Evolutionary conservation across 2,797 vertebrate species (phyloP).

Genomic region (Zenarchopterus dispar): DNA sequence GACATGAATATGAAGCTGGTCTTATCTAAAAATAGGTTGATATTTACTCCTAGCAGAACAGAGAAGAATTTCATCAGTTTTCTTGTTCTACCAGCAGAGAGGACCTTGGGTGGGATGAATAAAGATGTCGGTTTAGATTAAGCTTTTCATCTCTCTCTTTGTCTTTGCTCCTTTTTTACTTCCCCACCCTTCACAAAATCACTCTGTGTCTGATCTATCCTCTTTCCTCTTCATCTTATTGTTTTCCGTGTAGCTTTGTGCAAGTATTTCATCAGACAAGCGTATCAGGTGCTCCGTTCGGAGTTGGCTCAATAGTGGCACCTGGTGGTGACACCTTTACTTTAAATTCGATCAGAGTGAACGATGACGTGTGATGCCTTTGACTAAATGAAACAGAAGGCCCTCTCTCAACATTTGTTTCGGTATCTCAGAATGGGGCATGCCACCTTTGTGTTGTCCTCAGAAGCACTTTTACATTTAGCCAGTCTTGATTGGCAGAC

Average conservation of each 20-base stretch:
- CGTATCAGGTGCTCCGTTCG: conserved; percentile 52
- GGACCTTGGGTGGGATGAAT: conserved; percentile 22
- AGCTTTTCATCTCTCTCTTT: conserved; percentile 45
- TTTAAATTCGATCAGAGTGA: conserved; percentile 11
- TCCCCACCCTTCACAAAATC: conserved; percentile 14
- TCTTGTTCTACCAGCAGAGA: conserved; percentile 23
- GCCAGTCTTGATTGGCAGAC: too few relatives aligned
- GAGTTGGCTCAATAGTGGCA: conserved; percentile 64
- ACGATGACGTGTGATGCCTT: too few relatives aligned
- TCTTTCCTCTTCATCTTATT: conserved; percentile 39
- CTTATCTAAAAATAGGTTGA: conserved; percentile 50
- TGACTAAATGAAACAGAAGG: too few relatives aligned
- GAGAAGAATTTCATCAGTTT: conserved; percentile 18
- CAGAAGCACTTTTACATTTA: too few relatives aligned
- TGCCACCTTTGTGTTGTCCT: too few relatives aligned
- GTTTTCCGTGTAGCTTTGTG: conserved; percentile 57
- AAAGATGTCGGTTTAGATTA: conserved; percentile 46
- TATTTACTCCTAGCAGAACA: conserved; percentile 29
- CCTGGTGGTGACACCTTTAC: conserved; percentile 71
- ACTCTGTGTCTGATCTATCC: conserved; percentile 26
- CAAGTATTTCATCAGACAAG: conserved; percentile 79
- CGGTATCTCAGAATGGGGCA: too few relatives aligned
- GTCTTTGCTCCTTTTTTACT: conserved; percentile 19
- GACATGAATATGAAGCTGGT: conserved; percentile 32
- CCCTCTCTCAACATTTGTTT: too few relatives aligned